Conservation (phyloP, 2,797 vertebrate genomes). For the Oreochromis grahami region DNA sequence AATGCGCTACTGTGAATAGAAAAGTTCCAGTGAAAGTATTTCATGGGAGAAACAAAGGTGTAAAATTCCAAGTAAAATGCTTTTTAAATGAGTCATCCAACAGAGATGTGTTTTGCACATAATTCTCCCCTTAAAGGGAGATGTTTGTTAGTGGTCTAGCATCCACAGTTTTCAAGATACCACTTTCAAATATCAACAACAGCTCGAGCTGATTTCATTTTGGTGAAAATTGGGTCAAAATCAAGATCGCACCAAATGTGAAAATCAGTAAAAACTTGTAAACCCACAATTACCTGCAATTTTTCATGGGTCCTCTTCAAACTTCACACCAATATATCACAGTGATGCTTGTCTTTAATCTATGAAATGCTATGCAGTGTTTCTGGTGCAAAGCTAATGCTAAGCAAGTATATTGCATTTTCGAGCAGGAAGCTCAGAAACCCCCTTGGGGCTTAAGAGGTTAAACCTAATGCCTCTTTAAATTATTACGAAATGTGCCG, state of each 20-base stretch:
- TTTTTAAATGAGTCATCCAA: neutral
- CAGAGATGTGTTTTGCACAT: neutral
- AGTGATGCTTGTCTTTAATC: neutral
- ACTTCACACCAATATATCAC: neutral
- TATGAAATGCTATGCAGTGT: neutral
- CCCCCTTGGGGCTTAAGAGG: too few species aligned
- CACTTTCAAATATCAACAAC: neutral
- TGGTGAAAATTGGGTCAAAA: neutral
- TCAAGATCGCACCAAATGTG: neutral
- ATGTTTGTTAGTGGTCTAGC: neutral
- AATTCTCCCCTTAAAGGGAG: neutral
- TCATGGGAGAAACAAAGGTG: neutral
- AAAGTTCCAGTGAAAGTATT: neutral
- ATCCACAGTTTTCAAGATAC: too few species aligned
- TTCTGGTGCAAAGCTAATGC: neutral
- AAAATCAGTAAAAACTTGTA: neutral
- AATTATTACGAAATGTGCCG: slow-evolving; percentile 8
- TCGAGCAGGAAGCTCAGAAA: too few species aligned
- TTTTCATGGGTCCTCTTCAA: neutral
- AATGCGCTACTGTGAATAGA: neutral
- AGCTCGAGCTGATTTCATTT: neutral
- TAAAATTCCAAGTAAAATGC: neutral
- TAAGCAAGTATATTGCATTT: too few species aligned
- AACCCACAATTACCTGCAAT: neutral
- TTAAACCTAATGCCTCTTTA: neutral